These are phyloP conservation scores for Pelvicachromis taeniatus DNA, from an alignment of 2,113 vertebrate species.

Conservation along the genomic window DNA sequence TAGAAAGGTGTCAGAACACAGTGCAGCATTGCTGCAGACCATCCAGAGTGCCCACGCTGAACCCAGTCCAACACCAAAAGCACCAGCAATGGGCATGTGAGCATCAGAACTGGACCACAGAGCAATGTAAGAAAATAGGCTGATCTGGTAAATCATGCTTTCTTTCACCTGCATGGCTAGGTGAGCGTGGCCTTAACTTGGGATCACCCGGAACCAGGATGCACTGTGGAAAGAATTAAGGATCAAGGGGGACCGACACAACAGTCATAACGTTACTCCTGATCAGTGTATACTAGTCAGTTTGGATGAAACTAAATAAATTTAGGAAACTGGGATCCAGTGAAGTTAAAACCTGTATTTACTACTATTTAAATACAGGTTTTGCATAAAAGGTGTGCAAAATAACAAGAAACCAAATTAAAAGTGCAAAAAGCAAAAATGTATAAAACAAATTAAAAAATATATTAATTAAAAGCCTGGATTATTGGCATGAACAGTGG, in stretches of 20 bases:
- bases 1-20: not conserved
- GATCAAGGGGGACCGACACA: rapidly evolving
- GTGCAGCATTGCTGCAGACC: not conserved
- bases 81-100: not conserved
- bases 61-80: not conserved
- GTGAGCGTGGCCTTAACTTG: not conserved
- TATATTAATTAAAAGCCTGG: not conserved
- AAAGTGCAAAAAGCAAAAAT: not conserved
- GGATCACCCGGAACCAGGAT: not conserved
- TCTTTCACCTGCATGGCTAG: not conserved
- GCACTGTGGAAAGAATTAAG: not conserved
- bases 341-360: not conserved
- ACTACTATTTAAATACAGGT: not conserved
- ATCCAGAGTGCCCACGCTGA: not conserved
- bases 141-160: not conserved
- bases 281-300: not conserved
- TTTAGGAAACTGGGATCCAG: not conserved
- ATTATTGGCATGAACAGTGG: not conserved
- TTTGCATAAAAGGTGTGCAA: not conserved
- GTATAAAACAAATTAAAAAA: not conserved
- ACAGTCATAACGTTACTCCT: not conserved
- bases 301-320: not conserved
- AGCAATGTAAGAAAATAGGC: too few species aligned
- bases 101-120: not conserved
- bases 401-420: not conserved